phyloP scores from a whole-genome alignment of 2,888 invertebrate species.

The Oscheius onirici region DNA sequence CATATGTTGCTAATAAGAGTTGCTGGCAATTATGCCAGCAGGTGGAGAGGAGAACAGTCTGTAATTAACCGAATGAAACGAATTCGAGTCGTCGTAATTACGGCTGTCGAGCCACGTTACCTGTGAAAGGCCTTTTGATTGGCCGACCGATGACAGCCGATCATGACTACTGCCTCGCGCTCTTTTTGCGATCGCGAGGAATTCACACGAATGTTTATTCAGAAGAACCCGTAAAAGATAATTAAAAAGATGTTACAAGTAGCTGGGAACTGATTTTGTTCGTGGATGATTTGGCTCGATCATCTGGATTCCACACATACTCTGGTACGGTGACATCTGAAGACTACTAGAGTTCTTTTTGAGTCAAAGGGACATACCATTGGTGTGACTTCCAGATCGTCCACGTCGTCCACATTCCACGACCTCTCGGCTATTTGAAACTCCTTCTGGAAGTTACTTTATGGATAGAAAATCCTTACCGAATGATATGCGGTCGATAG shows the following conservation, averaged over 20 bases:
- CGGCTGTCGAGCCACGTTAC: too few relatives aligned
- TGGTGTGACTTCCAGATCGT: slow-evolving; percentile 17
- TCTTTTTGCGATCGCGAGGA: too few relatives aligned
- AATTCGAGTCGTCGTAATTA: too few relatives aligned
- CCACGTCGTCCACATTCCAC: slow-evolving; percentile 21
- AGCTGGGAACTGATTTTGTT: slow-evolving; percentile 2
- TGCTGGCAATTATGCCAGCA: slow-evolving; percentile 27
- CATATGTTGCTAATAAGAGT: slow-evolving; percentile 30
- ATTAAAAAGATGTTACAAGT: neutral
- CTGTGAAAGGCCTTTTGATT: too few relatives aligned
- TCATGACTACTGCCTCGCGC: too few relatives aligned
- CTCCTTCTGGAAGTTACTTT: neutral
- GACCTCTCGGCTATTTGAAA: slow-evolving; percentile 20
- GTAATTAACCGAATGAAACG: slow-evolving; percentile 3
- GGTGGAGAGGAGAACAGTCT: slow-evolving; percentile 11
- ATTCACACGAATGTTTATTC: too few relatives aligned
- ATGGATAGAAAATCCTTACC: neutral
- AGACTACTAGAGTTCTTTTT: neutral
- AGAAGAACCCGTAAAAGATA: slow-evolving; percentile 1
- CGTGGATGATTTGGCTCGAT: slow-evolving; percentile 11
- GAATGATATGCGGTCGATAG: slow-evolving; percentile 15
- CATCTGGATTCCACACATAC: slow-evolving; percentile 23
- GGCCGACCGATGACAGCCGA: too few relatives aligned
- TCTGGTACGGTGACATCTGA: slow-evolving; percentile 19
- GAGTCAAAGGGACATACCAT: neutral